Evolutionary conservation across 1,140 invertebrate genomes (phyloP), one percentile per base, ranked within the genome.

Genomic region (Drosophila suzukii): DNA sequence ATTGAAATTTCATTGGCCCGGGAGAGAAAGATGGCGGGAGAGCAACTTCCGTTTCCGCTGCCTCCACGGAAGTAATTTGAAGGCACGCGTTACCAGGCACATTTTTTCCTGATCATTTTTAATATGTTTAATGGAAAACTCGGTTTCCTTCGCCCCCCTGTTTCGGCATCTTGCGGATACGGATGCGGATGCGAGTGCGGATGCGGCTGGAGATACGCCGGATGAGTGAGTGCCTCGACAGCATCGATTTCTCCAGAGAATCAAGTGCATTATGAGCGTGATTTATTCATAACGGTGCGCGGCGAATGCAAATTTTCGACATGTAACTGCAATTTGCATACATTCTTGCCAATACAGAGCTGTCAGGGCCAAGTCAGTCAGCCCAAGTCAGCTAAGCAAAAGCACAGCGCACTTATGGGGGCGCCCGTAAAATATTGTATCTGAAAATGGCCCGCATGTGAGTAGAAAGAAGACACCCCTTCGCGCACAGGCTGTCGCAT

Each of bases 251-350:
- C 73, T 84, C 51, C 43, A 50, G 68, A 70, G 59, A 67, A 68
- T 78, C 79, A 77, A 75, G 78, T 83, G 61, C 65, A 70, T 76
- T 75, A 81, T 83, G 60, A 75, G 56, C 62, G 50, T 82, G 80
- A 83, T 83, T 83, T 83, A 88, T 83, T 83, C 85, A 88, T 89
- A 78, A 54, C 68, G 68, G 75, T 63, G 63, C 63, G 75, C 79
- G 75, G 67, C 59, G 50, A 67, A 82, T 83, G 80, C 80, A 82
- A 82, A 82, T 78, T 78, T 78, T 76, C 51, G 66, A 72, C 75
- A 78, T 78, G 75, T 72, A 78, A 78, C 75, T 78, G 75, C 75
- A 78, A 78, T 82, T 83, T 73, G 55, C 57, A 78, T 77, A 78
- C 74, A 78, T 67, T 77, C 75, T 62, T 78, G 74, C 63, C 63